These are phyloP conservation scores for Harmothoe impar DNA, from an alignment of 2,888 invertebrate species.

Conservation along the genomic window DNA sequence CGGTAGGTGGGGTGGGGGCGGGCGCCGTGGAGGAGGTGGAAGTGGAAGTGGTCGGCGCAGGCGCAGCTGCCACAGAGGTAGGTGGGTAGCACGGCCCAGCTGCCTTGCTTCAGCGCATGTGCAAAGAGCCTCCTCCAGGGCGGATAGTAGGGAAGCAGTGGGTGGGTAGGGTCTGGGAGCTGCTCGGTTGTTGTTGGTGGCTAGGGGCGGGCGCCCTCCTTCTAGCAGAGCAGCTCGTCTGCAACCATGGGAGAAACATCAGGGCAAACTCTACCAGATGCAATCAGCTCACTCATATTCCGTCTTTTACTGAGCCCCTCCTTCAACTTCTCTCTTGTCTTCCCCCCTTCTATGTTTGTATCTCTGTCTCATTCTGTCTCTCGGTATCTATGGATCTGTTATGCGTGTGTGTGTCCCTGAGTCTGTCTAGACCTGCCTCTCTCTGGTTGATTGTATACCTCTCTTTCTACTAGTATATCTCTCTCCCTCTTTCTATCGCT, in stretches of 20 bases:
- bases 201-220: not conserved
- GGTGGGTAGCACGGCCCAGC: not conserved
- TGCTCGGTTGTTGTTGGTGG: not conserved
- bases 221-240: not conserved
- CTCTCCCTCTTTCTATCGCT: too few relatives aligned
- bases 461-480: too few relatives aligned
- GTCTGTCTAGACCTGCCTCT: not conserved
- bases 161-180: slow-evolving; percentile 1
- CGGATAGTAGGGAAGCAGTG: not conserved
- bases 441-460: too few relatives aligned
- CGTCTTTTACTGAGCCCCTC: not conserved
- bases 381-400: not conserved
- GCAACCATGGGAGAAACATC: not conserved
- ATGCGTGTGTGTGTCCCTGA: not conserved
- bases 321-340: not conserved
- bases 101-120: not conserved
- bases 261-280: not conserved
- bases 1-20: not conserved
- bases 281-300: not conserved
- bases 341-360: not conserved
- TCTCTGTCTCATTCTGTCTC: not conserved
- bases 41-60: too few relatives aligned
- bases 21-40: not conserved
- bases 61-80: too few relatives aligned
- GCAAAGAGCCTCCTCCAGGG: not conserved